A percentile compares a stretch with the other conserved stretches of the same genome.
Conservation (phyloP, 2,113 vertebrate genomes). For the Gallinago jamesoni region DNA sequence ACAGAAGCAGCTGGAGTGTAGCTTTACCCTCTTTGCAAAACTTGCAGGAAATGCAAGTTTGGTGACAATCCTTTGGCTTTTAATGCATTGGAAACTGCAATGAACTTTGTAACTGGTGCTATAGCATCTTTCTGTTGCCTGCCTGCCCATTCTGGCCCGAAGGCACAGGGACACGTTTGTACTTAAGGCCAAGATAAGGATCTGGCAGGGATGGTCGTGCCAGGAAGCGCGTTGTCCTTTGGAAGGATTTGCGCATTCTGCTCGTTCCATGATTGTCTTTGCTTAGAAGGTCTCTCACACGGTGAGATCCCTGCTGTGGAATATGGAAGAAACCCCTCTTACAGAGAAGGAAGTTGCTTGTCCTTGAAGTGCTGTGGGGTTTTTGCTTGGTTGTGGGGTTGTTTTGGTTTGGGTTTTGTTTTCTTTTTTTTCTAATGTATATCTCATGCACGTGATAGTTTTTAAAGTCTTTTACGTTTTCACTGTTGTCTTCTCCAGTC, state of each 20-base stretch:
- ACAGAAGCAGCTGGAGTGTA: conserved; percentile 52
- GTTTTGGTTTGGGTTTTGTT: background rate
- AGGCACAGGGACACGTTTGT: background rate
- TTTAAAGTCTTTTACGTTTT: conserved; percentile 6
- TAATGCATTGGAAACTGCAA: conserved; percentile 34
- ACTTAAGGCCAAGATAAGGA: conserved; percentile 29
- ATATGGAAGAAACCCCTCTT: background rate
- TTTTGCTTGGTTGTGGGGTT: background rate
- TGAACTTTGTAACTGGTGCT: conserved; percentile 8
- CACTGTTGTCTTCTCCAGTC: background rate
- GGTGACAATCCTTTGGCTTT: conserved; percentile 41
- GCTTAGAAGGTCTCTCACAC: background rate
- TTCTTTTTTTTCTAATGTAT: background rate
- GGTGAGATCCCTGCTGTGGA: background rate
- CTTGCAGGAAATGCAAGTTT: conserved; percentile 10
- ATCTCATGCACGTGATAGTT: conserved; percentile 1
- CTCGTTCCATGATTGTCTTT: background rate
- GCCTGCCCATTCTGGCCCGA: conserved; percentile 39
- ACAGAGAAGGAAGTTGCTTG: background rate
- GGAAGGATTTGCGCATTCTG: background rate
- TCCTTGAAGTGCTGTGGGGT: background rate
- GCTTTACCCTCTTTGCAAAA: conserved; percentile 39
- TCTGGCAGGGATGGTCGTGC: conserved; percentile 22
- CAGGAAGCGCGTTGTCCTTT: background rate
- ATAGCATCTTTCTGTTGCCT: background rate